Evolutionary conservation across 2,797 vertebrate species (phyloP), one percentile per base, ranked within the genome.

Genomic region (Microctenopoma stevenorrisi): DNA sequence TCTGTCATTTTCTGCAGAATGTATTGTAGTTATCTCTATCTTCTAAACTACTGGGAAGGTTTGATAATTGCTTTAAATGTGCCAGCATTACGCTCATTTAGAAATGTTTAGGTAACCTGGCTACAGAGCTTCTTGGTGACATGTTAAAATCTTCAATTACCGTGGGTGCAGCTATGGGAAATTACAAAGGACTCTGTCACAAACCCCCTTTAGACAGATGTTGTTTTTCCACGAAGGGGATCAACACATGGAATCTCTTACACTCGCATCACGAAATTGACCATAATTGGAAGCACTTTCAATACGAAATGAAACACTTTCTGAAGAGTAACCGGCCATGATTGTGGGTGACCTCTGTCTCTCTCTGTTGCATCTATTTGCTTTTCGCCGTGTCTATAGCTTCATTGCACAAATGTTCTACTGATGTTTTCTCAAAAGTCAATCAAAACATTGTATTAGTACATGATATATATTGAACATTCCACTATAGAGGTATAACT

Each of bases 181-280:
- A 84, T 63, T 57, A 53, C 53, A 77, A 81, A 87, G 74, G 77
- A 63, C 74, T 59, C 69, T 76, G 74, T 87, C 84, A 82, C 59
- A 80, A 73, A 72, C 51, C 50, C 65, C 1, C 58, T 76, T 71
- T 28, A 53, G 63, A 78, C 28, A 48, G 58, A 73, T 52, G 72
- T 68, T 33, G 55, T 74, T 76, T 59, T 75, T 70, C 59, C 64
- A 60, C 54, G 66, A 78, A 83, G 49, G 35, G 68, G 64, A 80
- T 84, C 72, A 81, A 88, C 85, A 86, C 86, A 82, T 89, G 82
- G 85, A 78, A 89, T 72, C 71, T 38, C 16, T 91, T 81, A 79
- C 38, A 26, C 48, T 57, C 37, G 42, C 61, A 50, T 38, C 58
- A 60, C 42, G 68, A 84, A 83, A 89, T 66, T 85, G 79, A 76